Conservation (phyloP, 1,140 invertebrate genomes). For the Drosophila sp. region DNA sequence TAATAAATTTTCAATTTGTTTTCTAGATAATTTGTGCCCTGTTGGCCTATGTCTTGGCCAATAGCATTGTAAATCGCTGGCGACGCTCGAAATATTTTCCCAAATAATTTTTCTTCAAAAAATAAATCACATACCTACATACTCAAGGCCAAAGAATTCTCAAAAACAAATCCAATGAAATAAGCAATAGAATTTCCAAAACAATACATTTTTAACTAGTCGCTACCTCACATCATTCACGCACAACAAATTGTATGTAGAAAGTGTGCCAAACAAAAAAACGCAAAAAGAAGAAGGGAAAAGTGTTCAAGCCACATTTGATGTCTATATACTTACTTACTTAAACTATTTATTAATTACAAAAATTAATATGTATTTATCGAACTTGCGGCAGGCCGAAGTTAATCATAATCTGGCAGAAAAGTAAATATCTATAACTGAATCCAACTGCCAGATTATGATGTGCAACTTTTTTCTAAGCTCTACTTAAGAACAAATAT, state of each 20-base stretch:
- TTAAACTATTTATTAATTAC: constrained; percentile 11
- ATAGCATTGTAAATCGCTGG: constrained; percentile 81
- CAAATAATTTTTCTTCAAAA: constrained; percentile 52
- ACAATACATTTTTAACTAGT: constrained; percentile 54
- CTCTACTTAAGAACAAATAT: constrained; percentile 38
- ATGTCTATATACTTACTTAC: constrained; percentile 29
- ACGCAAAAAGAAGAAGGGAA: background rate
- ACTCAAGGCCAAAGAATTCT: constrained; percentile 82
- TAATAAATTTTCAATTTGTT: background rate
- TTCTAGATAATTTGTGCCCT: constrained; percentile 68
- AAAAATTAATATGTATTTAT: background rate
- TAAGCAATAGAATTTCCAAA: constrained; percentile 61
- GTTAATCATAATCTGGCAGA: constrained; percentile 2
- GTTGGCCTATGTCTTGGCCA: constrained; percentile 71
- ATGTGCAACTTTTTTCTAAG: constrained; percentile 18
- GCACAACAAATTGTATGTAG: constrained; percentile 14
- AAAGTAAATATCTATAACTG: background rate
- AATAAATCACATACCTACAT: constrained; percentile 36
- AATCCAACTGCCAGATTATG: background rate
- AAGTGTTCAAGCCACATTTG: constrained; percentile 53
- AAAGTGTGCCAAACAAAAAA: constrained; percentile 39
- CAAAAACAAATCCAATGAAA: constrained; percentile 47
- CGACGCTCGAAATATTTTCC: constrained; percentile 78
- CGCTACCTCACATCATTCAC: constrained; percentile 51
- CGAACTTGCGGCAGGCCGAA: background rate